These are phyloP conservation scores for Mesocentrotus franciscanus DNA, from an alignment of 53 echinoderm and acorn worm species.

Conservation along the genomic window DNA sequence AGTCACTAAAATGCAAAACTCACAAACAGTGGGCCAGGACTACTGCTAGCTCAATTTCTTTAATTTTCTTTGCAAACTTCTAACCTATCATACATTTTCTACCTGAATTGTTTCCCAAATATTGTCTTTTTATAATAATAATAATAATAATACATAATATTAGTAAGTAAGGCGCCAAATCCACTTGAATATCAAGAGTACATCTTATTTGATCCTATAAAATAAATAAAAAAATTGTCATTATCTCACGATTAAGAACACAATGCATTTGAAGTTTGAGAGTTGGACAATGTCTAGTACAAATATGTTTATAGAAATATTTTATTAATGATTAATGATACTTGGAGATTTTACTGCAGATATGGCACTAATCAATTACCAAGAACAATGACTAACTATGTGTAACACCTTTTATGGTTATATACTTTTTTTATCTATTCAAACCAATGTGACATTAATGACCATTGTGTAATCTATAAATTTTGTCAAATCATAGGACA, in stretches of 20 bases:
- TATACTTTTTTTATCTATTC: neutral
- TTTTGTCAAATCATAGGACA: neutral
- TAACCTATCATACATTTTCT: too few species aligned
- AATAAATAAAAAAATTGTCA: too few species aligned
- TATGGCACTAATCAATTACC: neutral
- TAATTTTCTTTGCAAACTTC: too few species aligned
- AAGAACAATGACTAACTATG: neutral
- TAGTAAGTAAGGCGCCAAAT: too few species aligned
- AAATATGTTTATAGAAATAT: neutral
- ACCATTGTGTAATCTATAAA: neutral
- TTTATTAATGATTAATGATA: constrained; percentile 19
- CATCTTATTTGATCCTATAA: too few species aligned
- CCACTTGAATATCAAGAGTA: too few species aligned
- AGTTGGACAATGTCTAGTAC: neutral
- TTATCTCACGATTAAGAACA: neutral
- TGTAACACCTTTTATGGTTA: neutral
- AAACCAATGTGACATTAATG: neutral
- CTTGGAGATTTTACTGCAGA: neutral
- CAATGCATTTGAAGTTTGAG: neutral
- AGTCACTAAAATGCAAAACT: too few species aligned
- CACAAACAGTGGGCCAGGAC: too few species aligned
- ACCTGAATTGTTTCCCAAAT: too few species aligned
- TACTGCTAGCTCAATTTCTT: too few species aligned
- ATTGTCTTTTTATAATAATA: too few species aligned
- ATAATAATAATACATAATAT: too few species aligned